Base-by-base conservation (phyloP, 2,797 vertebrate genomes). In the Neosalanx taihuensis region DNA sequence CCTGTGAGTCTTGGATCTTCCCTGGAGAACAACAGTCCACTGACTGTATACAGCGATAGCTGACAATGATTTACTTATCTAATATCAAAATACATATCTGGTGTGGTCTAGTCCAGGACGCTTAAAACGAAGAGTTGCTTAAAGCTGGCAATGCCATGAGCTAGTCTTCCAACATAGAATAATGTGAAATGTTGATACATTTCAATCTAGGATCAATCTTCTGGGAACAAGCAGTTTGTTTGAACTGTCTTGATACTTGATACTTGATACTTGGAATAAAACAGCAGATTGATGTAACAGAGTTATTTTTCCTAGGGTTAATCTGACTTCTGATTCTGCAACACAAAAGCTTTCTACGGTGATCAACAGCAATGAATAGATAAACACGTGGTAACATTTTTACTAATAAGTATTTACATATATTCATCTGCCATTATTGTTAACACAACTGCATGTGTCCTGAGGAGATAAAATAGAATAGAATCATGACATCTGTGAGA, bases 231-330 rank as follows among this genome's bases (percentile, higher is more conserved):
- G 41, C 10, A 12, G 41, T 46, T 46, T 37, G 2, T 72, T 65
- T 64, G 13, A 78, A 73, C 83, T 76, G 78, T 76, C 61, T 84
- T 67, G 67, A 65, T 75, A 74, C 67, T 58, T 63, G n/a, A n/a
- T n/a, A n/a, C 61, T 84, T 67, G 67, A 65, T 75, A 74, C 67
- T 58, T 63, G 49, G 18, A n/a, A 78, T 46, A 12, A 7, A 46
- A 49, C 26, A 46, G 18, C 72, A 30, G 30, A 17, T 26, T 17
- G 57, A 18, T 51, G 17, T 17, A 66, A 12, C 10, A 1, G 18
- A 65, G 35, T 23, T 35, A 4, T 29, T 23, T 5, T 26, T n/a
- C 18, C n/a, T 53, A 30, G 4, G 61, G 26, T 58, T 35, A 68
- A 17, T 73, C 12, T 65, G 30, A 12, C 64, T 23, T 15, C 26